A percentile compares a stretch with the other conserved stretches of the same genome.
phyloP scores from a whole-genome alignment of 2,797 vertebrate species.

The Chelon labrosus region DNA sequence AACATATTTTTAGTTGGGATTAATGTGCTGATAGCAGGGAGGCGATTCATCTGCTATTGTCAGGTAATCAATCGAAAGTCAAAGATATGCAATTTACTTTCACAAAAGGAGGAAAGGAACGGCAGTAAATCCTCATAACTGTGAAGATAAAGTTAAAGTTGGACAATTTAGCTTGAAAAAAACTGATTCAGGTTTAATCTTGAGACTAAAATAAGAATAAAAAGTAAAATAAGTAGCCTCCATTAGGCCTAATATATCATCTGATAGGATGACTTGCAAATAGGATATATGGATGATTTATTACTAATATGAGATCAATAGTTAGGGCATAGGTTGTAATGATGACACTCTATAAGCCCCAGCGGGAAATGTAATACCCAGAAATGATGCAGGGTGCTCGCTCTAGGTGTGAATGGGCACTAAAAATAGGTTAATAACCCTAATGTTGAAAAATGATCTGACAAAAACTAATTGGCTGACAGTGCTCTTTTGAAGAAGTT shows the following conservation, averaged over 20 bases:
- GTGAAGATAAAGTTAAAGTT: neutral
- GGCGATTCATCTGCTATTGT: neutral
- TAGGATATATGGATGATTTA: neutral
- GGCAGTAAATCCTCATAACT: neutral
- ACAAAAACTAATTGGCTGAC: conserved; percentile 52
- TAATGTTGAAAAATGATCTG: conserved; percentile 59
- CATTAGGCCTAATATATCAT: too few species aligned
- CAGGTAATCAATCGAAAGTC: neutral
- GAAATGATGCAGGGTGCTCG: conserved; percentile 24
- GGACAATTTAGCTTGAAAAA: neutral
- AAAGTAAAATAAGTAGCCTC: neutral
- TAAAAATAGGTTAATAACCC: conserved; percentile 50
- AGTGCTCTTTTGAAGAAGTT: conserved; percentile 41
- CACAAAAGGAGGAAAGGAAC: neutral
- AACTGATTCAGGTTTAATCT: neutral
- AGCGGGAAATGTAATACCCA: neutral
- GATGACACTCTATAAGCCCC: neutral
- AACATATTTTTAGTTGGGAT: neutral
- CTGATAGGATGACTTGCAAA: too few species aligned
- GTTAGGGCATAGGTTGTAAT: neutral
- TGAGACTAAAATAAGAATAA: neutral
- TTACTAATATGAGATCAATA: neutral
- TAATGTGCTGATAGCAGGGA: neutral
- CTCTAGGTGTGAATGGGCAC: conserved; percentile 24
- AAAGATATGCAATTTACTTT: neutral